phyloP scores from a whole-genome alignment of 1,140 invertebrate species.

The Diprion similis region DNA sequence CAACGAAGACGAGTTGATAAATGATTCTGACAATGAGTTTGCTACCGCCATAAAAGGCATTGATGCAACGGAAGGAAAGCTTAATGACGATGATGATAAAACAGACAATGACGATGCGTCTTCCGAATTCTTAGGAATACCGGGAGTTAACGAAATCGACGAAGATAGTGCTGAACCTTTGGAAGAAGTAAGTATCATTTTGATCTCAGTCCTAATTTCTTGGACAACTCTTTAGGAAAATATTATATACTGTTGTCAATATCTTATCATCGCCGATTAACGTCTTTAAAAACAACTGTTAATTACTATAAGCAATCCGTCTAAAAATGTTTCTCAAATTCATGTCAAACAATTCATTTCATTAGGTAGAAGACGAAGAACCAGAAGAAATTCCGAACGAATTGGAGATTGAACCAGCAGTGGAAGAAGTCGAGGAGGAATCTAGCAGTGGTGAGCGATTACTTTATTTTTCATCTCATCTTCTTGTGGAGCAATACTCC shows the following conservation, averaged over 20 bases:
- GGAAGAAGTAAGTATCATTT: slow-evolving; percentile 51
- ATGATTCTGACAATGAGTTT: slow-evolving; percentile 49
- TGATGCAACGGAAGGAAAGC: slow-evolving; percentile 37
- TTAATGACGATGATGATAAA: slow-evolving; percentile 49
- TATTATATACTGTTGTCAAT: too few relatives aligned
- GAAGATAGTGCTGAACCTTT: slow-evolving; percentile 51
- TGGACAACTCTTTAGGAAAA: too few relatives aligned
- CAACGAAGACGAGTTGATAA: slow-evolving; percentile 50
- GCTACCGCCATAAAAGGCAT: slow-evolving; percentile 35
- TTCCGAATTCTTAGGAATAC: slow-evolving; percentile 56
- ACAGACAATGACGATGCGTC: slow-evolving; percentile 48
- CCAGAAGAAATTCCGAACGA: slow-evolving; percentile 47
- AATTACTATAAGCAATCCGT: too few relatives aligned
- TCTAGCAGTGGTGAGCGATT: slow-evolving; percentile 48
- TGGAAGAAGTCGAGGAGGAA: slow-evolving; percentile 49
- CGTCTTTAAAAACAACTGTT: too few relatives aligned
- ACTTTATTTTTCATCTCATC: neutral
- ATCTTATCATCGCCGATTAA: too few relatives aligned
- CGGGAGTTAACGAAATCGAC: slow-evolving; percentile 47
- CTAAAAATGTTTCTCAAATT: neutral
- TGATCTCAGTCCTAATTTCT: too few relatives aligned
- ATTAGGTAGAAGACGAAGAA: slow-evolving; percentile 44
- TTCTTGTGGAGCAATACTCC: neutral
- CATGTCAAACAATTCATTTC: slow-evolving; percentile 18
- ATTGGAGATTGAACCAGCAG: slow-evolving; percentile 35